A percentile compares a stretch with the other conserved stretches of the same genome.
Evolutionary conservation across 2,797 vertebrate genomes (phyloP).

Genomic region (Malacoctenus gilli): DNA sequence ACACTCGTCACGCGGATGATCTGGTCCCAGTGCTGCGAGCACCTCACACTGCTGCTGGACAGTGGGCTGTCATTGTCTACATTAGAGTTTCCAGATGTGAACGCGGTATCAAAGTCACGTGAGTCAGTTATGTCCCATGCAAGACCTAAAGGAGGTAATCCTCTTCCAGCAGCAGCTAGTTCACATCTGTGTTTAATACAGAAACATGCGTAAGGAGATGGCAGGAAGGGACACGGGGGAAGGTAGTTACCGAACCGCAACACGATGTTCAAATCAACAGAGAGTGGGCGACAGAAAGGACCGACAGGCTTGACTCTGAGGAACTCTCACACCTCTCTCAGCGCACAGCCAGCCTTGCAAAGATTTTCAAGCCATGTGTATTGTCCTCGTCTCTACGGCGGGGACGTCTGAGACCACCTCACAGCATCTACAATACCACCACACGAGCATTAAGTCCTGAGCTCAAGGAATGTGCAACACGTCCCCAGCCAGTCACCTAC

Average conservation of each 20-base stretch:
- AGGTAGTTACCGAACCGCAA: conserved; percentile 45
- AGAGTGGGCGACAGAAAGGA: conserved; percentile 36
- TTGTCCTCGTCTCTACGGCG: conserved; percentile 36
- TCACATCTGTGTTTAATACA: conserved; percentile 55
- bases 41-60: conserved; percentile 17
- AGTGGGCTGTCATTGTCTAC: conserved; percentile 15
- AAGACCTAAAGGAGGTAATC: conserved; percentile 44
- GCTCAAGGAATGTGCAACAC: conserved; percentile 83
- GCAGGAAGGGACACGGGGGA: conserved; percentile 31
- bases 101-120: conserved; percentile 33
- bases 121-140: conserved; percentile 48
- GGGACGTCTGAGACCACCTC: conserved; percentile 47
- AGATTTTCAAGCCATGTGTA: conserved; percentile 41
- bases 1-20: too few species aligned
- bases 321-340: conserved; percentile 3
- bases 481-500: conserved; percentile 63
- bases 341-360: conserved; percentile 40
- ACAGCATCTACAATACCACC: conserved; percentile 55
- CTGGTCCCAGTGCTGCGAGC: conserved; percentile 42
- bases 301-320: conserved; percentile 26
- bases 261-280: conserved; percentile 38
- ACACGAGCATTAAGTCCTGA: conserved; percentile 78
- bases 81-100: conserved; percentile 27
- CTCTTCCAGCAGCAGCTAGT: conserved; percentile 60
- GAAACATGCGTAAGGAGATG: conserved; percentile 67